These are phyloP conservation scores for Nemotelus nigrinus DNA, from an alignment of 2,888 invertebrate genomes.

Conservation along the genomic window DNA sequence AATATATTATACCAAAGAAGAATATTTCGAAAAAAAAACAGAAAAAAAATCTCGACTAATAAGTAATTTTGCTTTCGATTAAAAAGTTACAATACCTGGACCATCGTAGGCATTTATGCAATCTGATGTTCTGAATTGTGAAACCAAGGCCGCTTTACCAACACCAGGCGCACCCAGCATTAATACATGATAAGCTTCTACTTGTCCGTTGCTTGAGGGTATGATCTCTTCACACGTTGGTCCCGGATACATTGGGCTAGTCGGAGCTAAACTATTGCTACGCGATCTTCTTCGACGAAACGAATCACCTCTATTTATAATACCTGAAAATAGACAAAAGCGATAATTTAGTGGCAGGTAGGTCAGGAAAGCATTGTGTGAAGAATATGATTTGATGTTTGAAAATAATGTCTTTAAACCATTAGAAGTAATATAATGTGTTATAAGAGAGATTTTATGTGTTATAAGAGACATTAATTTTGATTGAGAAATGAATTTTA, in stretches of 20 bases:
- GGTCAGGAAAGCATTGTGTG: too few relatives aligned
- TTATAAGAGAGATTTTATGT: too few relatives aligned
- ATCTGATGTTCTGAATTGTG: conserved; percentile 92
- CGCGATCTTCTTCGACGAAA: conserved; percentile 85
- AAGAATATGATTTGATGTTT: too few relatives aligned
- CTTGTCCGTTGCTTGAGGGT: conserved; percentile 59
- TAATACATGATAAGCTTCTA: conserved; percentile 75
- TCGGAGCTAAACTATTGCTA: conserved; percentile 82
- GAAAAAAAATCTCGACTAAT: neutral
- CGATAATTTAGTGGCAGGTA: neutral
- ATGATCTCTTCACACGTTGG: conserved; percentile 53
- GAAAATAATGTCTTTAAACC: too few relatives aligned
- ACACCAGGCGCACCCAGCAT: conserved; percentile 83
- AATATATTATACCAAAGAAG: neutral
- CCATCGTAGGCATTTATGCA: conserved; percentile 94
- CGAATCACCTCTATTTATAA: conserved; percentile 94
- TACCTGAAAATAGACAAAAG: conserved; percentile 70
- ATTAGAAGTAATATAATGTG: too few relatives aligned
- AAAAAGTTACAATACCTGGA: conserved; percentile 70
- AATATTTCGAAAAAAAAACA: conserved; percentile 1
- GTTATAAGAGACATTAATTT: too few relatives aligned
- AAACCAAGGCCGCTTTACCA: conserved; percentile 85
- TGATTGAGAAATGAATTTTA: too few relatives aligned
- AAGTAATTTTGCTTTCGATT: neutral
- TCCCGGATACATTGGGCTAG: conserved; percentile 66